Conservation (phyloP, 2,797 vertebrate genomes). For the Sebastes jordani region DNA sequence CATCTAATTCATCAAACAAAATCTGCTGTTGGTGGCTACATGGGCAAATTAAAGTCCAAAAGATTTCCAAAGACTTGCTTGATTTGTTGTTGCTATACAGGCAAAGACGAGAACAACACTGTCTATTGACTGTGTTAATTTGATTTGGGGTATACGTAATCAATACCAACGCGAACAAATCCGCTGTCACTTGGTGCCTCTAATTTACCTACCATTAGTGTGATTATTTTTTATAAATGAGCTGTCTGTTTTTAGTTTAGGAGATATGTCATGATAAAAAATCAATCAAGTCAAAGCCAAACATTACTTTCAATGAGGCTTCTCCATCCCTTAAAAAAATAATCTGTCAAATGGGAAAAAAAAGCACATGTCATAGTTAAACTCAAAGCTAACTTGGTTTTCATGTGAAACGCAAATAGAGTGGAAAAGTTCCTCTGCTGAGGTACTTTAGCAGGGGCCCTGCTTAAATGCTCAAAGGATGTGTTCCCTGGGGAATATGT, state of each 20-base stretch:
- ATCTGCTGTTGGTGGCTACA: background rate
- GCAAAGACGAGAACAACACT: conserved; percentile 25
- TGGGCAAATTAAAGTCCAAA: background rate
- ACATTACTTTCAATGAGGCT: conserved; percentile 40
- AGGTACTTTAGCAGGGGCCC: conserved; percentile 45
- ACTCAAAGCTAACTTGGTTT: conserved; percentile 39
- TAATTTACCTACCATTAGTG: conserved; percentile 57
- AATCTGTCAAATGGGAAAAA: conserved; percentile 38
- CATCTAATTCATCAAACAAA: conserved; percentile 6
- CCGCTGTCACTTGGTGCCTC: conserved; percentile 19
- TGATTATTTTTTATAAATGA: conserved; percentile 53
- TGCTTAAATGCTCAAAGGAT: conserved; percentile 63
- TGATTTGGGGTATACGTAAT: conserved; percentile 47
- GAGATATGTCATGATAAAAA: conserved; percentile 41
- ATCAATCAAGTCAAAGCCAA: conserved; percentile 45
- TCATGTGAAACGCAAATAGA: conserved; percentile 50
- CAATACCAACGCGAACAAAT: conserved; percentile 43
- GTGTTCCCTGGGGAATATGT: conserved; percentile 54
- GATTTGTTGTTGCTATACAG: conserved; percentile 16
- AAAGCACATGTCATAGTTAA: conserved; percentile 32
- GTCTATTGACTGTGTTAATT: conserved; percentile 39
- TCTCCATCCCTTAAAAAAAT: background rate
- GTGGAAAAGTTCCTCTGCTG: conserved; percentile 42
- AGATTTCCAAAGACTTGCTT: conserved; percentile 4
- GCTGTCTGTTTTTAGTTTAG: conserved; percentile 24